phyloP scores from a whole-genome alignment of 2,797 vertebrate species.

The Aplochiton taeniatus region DNA sequence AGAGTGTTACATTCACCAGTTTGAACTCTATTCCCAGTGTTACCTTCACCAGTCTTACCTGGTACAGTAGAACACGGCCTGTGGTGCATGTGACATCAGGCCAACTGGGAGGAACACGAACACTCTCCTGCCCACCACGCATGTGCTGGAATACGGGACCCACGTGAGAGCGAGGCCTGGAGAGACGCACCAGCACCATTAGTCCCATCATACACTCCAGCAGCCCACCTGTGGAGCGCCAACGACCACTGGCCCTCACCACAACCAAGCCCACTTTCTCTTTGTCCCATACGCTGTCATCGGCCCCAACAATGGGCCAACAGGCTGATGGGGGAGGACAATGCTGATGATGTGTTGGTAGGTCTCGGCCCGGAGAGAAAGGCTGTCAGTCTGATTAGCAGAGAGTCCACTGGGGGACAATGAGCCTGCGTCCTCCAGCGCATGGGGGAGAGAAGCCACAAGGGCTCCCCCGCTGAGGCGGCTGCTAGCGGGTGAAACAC shows the following conservation, averaged over 20 bases:
- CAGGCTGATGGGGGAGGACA: constrained; percentile 9
- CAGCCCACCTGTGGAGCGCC: constrained; percentile 5
- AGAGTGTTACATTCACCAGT: too few species aligned
- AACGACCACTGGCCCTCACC: background rate
- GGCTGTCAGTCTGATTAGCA: constrained; percentile 15
- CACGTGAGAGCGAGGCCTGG: too few species aligned
- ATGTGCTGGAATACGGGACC: too few species aligned
- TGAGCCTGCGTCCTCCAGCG: background rate
- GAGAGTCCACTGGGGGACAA: constrained; percentile 5
- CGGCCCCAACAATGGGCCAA: constrained; percentile 6
- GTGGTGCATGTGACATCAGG: too few species aligned
- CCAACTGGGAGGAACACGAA: too few species aligned
- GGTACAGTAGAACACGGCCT: too few species aligned
- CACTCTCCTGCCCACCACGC: too few species aligned
- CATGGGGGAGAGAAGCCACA: background rate
- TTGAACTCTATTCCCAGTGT: too few species aligned
- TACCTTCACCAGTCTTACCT: too few species aligned
- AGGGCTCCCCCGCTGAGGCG: background rate
- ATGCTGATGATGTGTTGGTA: constrained; percentile 9
- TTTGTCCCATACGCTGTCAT: constrained; percentile 1
- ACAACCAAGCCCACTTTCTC: constrained; percentile 10
- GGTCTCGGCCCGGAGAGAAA: background rate
- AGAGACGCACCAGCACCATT: background rate
- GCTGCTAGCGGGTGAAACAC: too few species aligned
- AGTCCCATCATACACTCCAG: background rate